Evolutionary conservation across 1,140 invertebrate species (phyloP).

Genomic region (Coenobita brevimanus): DNA sequence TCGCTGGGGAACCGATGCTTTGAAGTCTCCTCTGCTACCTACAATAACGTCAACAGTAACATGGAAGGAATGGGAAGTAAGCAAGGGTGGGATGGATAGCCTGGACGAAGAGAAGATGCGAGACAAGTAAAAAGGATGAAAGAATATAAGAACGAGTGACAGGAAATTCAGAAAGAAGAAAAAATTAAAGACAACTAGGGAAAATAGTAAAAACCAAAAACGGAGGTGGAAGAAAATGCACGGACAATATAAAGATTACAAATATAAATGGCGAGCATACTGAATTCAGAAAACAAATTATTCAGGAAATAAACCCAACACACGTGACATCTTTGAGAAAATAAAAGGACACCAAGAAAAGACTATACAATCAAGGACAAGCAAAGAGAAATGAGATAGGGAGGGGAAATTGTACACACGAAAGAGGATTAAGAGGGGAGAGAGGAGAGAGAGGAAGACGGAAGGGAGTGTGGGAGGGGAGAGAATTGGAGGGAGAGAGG

Average conservation of each 20-base stretch:
- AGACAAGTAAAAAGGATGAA: not conserved
- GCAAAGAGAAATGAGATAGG: not conserved
- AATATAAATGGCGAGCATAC: no score
- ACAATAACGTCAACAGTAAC: no score
- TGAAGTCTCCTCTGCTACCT: no score
- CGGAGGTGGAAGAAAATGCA: no score
- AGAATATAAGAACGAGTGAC: not conserved
- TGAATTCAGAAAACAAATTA: not conserved
- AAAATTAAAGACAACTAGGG: not conserved
- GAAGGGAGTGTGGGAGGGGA: not conserved
- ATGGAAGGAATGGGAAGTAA: no score
- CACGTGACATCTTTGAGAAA: no score
- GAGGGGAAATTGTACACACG: not conserved
- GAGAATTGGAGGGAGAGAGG: no score
- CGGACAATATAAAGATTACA: no score
- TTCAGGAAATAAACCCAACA: not conserved
- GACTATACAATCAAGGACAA: not conserved
- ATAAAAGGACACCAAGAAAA: not conserved
- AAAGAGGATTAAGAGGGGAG: constrained; percentile 1
- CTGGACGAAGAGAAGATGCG: not conserved
- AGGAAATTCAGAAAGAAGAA: not conserved
- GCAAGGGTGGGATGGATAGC: not conserved
- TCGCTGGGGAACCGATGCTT: no score
- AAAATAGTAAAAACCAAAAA: not conserved
- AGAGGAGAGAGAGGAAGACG: not conserved